phyloP scores from a whole-genome alignment of 2,113 vertebrate species.

The Circaetus gallicus region DNA sequence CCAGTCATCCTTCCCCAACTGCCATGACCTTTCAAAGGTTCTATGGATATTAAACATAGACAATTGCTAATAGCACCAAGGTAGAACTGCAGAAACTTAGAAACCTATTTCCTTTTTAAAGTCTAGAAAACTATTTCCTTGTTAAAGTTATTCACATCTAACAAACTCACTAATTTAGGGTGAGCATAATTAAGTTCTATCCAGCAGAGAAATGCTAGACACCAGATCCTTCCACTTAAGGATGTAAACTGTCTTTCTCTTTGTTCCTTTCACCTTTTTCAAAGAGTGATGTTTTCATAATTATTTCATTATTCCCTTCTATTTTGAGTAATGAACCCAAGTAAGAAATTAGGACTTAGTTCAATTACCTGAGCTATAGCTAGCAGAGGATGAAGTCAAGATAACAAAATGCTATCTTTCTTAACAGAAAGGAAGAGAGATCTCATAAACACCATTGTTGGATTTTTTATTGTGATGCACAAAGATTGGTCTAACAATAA shows the following conservation, averaged over 20 bases:
- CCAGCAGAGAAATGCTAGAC: background rate
- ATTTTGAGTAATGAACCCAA: background rate
- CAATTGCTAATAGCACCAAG: background rate
- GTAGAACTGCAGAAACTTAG: background rate
- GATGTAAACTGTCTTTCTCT: background rate
- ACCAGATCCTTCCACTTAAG: background rate
- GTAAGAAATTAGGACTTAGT: background rate
- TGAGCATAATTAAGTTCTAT: background rate
- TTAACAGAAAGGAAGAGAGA: background rate
- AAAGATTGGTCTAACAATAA: background rate
- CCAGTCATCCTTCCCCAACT: background rate
- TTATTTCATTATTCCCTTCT: background rate
- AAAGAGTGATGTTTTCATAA: background rate
- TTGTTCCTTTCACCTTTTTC: background rate
- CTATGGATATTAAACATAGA: background rate
- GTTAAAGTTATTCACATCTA: background rate
- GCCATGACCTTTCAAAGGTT: background rate
- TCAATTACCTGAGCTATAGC: background rate
- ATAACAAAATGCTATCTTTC: background rate
- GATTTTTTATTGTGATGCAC: background rate
- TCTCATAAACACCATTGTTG: background rate
- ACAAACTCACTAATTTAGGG: background rate
- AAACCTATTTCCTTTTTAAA: background rate
- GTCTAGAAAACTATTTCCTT: background rate
- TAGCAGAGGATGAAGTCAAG: background rate